These are phyloP conservation scores for Balearica regulorum DNA, from an alignment of 2,797 vertebrate species.

Conservation along the genomic window DNA sequence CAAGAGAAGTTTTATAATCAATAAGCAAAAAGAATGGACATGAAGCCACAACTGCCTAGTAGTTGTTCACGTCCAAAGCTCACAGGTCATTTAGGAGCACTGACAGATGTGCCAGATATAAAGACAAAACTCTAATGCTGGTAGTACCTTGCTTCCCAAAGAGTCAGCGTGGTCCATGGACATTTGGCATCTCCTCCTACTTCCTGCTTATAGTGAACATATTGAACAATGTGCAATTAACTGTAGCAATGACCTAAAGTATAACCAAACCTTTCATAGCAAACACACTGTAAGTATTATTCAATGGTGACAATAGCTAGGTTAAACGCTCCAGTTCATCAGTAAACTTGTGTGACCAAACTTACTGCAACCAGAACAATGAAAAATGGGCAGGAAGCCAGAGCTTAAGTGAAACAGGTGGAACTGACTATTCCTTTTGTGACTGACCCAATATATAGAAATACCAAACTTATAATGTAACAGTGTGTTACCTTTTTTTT, in stretches of 20 bases:
- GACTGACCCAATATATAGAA: not conserved
- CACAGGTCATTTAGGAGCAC: not conserved
- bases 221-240: not conserved
- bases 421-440: not conserved
- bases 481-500: not conserved
- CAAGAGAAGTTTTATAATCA: not conserved
- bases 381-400: not conserved
- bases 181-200: not conserved
- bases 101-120: not conserved
- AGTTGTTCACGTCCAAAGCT: not conserved
- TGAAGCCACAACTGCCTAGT: not conserved
- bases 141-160: not conserved
- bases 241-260: not conserved
- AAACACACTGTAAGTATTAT: not conserved
- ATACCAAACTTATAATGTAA: not conserved
- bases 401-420: not conserved
- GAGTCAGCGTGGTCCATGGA: accelerated
- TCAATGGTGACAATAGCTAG: not conserved
- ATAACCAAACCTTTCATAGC: not conserved
- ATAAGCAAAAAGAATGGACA: not conserved
- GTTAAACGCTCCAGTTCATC: not conserved
- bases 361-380: not conserved
- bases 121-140: not conserved
- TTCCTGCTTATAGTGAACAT: not conserved
- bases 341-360: not conserved